Base-by-base conservation (phyloP, 1,140 invertebrate species). In the Cydia pomonella region DNA sequence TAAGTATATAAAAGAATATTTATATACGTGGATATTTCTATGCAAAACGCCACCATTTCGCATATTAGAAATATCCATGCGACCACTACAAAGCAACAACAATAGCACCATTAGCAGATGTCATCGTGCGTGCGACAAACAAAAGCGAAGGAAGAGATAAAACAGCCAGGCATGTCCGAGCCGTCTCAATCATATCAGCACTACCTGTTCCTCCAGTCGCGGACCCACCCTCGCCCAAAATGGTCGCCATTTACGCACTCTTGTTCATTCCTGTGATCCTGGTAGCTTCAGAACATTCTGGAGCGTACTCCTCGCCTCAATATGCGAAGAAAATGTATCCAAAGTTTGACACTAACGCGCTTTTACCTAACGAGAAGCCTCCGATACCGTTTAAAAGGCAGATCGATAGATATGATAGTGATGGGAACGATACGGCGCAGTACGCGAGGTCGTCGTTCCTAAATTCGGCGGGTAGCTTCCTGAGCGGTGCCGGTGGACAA, bases 401-500 rank as follows among this genome's bases (percentile, higher is more conserved):
- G 0, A 87, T 89, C 7, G 84, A 89, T 1, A 80, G 91, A 72
- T 85, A 82, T n/a, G 92, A 90, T 27, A 81, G 73, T 47, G 77
- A 77, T n/a, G 73, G 76, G 0, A 93, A 91, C 71, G 87, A 90
- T 72, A 90, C 90, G 27, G 78, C 84, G 53, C 78, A 84, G 62
- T 90, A 88, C 79, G 92, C 84, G 16, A 84, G 93, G 6, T 82
- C 93, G 0, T 87, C 91, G 9, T 93, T 94, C 76, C 80, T 95
- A 50, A 89, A 94, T 2, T 86, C 88, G 0, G 94, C 94, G 2
- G 91, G 94, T 13, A 91, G 87, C 72, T 93, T 94, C 74, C 80
- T 95, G 2, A 89, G 88, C 64, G 92, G 93, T 50, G 92, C 94
- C 0, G 93, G 94, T 23, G 94, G 94, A 4, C 93, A 95, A 77